Evolutionary conservation across 1,140 invertebrate genomes (phyloP), one percentile per base, ranked within the genome.

Genomic region (Drosophila persimilis): DNA sequence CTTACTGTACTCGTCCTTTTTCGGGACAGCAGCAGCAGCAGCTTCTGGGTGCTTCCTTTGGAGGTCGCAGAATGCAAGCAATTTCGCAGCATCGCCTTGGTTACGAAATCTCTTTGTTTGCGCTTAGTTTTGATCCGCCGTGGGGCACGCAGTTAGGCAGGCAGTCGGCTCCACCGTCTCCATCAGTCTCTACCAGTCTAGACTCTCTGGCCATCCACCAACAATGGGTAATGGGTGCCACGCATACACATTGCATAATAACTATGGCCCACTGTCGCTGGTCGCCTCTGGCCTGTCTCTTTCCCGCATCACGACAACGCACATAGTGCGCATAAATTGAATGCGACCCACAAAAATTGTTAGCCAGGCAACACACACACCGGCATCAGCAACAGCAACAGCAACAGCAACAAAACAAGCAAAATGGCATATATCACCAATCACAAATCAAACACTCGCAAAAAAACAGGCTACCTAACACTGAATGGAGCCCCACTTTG

Each of bases 251-350:
- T 69, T 67, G 43, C 65, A 69, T 56, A 69, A 69, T 56, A 69
- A 69, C 63, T 17, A 13, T 41, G 35, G 11, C 35, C 35, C 35
- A 39, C 35, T 35, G 9, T 39, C 29, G 29, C 29, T 8, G 7
- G 7, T 31, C 35, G 35, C 35, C 13, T 22, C 31, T 31, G 61
- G 45, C 44, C 55, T 13, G 11, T 39, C 55, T 45, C 41, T 56
- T 31, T 64, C 31, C 62, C 59, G 63, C 62, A 64, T 57, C 66
- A 70, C 66, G 66, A 70, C 66, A 70, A 70, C 66, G 66, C 64
- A 69, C 66, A 69, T 50, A 69, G 65, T 69, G 65, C 65, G 65
- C 65, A 69, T 69, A 69, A 69, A 69, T 69, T 66, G 64, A 17
- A 6, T 22, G 35, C 65, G 65, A 69, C 63, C 63, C 45, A 69